Evolutionary conservation across 2,113 vertebrate genomes (phyloP).

Genomic region (Pyrgilauda ruficollis): DNA sequence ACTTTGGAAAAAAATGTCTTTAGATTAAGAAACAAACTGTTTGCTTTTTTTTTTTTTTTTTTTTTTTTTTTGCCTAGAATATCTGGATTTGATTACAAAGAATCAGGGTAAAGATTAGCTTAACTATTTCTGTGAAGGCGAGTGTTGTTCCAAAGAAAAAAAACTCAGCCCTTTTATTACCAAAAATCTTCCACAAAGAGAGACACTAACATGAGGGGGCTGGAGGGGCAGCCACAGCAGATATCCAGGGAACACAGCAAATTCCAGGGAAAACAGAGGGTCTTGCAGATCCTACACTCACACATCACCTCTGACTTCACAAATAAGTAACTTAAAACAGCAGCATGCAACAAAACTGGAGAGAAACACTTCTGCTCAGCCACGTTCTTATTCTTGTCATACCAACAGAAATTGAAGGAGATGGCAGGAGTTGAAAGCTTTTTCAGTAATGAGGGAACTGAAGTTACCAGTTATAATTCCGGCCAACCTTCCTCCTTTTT

Average conservation of each 20-base stretch:
- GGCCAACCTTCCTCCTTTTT: constrained; percentile 19
- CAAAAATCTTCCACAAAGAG: not conserved
- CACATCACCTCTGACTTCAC: not conserved
- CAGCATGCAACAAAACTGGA: not conserved
- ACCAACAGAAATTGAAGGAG: constrained; percentile 15
- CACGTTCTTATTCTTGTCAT: not conserved
- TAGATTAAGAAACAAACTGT: not conserved
- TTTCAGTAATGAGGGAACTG: constrained; percentile 37
- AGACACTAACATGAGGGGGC: not conserved
- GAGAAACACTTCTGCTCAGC: not conserved
- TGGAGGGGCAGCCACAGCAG: not conserved
- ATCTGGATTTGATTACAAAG: not conserved
- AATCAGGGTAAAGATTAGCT: not conserved
- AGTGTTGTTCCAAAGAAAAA: not conserved
- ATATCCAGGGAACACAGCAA: not conserved
- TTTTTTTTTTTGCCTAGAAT: not conserved
- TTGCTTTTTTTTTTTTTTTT: not conserved
- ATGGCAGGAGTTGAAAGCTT: constrained; percentile 52
- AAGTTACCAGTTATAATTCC: constrained; percentile 46
- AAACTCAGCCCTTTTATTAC: not conserved
- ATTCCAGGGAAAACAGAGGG: not conserved
- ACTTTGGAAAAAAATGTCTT: not conserved
- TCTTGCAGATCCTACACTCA: not conserved
- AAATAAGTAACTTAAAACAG: not conserved
- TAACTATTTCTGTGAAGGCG: not conserved